A percentile compares a stretch with the other conserved stretches of the same genome.
Evolutionary conservation across 2,888 invertebrate genomes (phyloP).

Genomic region (Drosophila mulleri): DNA sequence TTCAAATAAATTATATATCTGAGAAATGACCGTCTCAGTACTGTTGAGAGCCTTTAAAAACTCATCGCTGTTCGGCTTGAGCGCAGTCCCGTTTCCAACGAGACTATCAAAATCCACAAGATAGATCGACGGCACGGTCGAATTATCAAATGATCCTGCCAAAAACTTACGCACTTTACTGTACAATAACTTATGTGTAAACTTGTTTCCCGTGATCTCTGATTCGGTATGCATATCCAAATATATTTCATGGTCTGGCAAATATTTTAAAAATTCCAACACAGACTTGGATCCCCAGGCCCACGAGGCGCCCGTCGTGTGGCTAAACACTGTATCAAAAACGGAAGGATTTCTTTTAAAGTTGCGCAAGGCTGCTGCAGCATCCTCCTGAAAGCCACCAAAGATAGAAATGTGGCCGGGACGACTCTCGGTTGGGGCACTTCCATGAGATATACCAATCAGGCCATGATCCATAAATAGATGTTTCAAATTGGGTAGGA

Average conservation of each 20-base stretch:
- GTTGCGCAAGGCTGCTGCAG: constrained; percentile 96
- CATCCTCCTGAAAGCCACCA: constrained; percentile 96
- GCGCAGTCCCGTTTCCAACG: constrained; percentile 94
- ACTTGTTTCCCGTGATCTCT: not conserved
- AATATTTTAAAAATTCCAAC: constrained; percentile 93
- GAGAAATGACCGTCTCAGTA: constrained; percentile 91
- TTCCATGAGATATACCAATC: constrained; percentile 93
- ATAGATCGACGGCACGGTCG: constrained; percentile 87
- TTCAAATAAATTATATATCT: constrained; percentile 89
- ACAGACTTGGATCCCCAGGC: constrained; percentile 98
- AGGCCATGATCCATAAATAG: constrained; percentile 73
- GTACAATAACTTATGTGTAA: constrained; percentile 86
- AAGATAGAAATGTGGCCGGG: constrained; percentile 98
- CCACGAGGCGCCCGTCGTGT: constrained; percentile 88
- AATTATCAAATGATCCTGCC: constrained; percentile 83
- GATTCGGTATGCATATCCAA: constrained; percentile 83
- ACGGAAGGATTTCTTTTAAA: constrained; percentile 98
- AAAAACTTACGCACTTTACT: constrained; percentile 89
- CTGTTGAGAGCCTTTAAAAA: constrained; percentile 91
- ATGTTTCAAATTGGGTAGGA: constrained; percentile 70
- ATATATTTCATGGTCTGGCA: constrained; percentile 82
- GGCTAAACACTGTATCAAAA: constrained; percentile 98
- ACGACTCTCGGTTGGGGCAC: constrained; percentile 97
- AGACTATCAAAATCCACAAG: constrained; percentile 96
- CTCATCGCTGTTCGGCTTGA: constrained; percentile 92